Evolutionary conservation across 2,888 invertebrate genomes (phyloP), one percentile per base, ranked within the genome.

Genomic region (Carpatolechia fugitivella): DNA sequence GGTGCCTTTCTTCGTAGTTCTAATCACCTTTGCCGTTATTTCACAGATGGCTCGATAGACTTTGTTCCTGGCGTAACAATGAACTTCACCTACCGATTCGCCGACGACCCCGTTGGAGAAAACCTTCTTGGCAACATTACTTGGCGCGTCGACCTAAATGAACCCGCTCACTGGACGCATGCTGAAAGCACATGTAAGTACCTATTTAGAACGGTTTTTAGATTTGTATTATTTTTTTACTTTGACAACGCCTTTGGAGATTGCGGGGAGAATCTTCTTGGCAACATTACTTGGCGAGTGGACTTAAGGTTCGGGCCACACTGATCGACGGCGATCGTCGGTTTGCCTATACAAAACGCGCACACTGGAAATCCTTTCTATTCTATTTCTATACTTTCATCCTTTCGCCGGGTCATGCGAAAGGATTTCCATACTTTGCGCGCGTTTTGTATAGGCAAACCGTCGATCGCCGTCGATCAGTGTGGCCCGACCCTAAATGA

Each of bases 21-120:
- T 24, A 4, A 24, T 4, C 24, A 24, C 3, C 24, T 6, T 24
- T 24, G 24, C 24, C 24, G 24, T n/a, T 33, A 40, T 40, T 40
- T 70, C 65, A 4, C 69, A 88, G 89, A 84, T 62, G 87, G 90
- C 5, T 72, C 82, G 2, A 71, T 86, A 33, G 87, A 82, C 61
- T 84, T 85, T 72, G 82, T 90, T 0, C 91, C 92, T 8, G 93
- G 95, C 69, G 94, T 96, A 47, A 95, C 95, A 0, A 96, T 97
- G 96, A 96, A 96, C 82, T 96, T 97, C 81, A 96, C 95, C 1
- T 97, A 96, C 77, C 95, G 95, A 55, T 97, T 95, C 69, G 94
- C 94, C 0, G 96, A 97, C 72, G 97, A 97, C 82, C 96, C 97
- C 0, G 82, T 94, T 5, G 94, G 95, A 24, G 96, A 97, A 78